Percentiles rank a stretch among this genome's conserved stretches.
Evolutionary conservation across 2,888 invertebrate genomes (phyloP).

Genomic region (Callosobruchus maculatus): DNA sequence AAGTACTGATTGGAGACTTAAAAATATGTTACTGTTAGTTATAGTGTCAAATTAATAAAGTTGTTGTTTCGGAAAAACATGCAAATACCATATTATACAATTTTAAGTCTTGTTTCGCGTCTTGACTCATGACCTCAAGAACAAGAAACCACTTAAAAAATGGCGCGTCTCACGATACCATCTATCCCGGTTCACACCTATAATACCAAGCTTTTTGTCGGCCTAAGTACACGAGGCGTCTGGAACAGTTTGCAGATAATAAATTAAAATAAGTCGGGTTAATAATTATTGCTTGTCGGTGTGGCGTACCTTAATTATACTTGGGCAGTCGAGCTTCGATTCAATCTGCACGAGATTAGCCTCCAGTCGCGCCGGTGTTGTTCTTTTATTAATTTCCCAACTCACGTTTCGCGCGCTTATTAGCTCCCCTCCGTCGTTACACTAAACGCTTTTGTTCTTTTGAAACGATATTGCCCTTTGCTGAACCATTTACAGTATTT

Average conservation of each 20-base stretch:
- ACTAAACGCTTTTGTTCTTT: background rate
- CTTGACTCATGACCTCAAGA: too few species aligned
- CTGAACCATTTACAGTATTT: background rate
- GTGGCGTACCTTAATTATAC: constrained; percentile 16
- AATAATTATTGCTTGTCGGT: constrained; percentile 19
- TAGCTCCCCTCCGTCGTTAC: background rate
- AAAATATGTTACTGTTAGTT: too few species aligned
- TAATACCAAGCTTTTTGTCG: background rate
- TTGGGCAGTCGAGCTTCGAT: constrained; percentile 10
- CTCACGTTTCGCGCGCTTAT: constrained; percentile 2
- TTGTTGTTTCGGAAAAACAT: too few species aligned
- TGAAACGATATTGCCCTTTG: background rate
- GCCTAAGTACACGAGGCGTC: background rate
- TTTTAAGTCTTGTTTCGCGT: too few species aligned
- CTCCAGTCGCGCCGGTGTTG: background rate
- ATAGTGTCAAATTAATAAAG: too few species aligned
- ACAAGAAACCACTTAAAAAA: too few species aligned
- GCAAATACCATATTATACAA: too few species aligned
- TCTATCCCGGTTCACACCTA: background rate
- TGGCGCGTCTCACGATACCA: background rate
- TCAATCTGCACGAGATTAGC: constrained; percentile 4
- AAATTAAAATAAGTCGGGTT: constrained; percentile 28
- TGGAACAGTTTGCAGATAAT: constrained; percentile 12
- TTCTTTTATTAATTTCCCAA: constrained; percentile 1
- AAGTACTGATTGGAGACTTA: too few species aligned